These are phyloP conservation scores for Ceyx melanurus DNA, from an alignment of 2,113 vertebrate species.

Conservation along the genomic window DNA sequence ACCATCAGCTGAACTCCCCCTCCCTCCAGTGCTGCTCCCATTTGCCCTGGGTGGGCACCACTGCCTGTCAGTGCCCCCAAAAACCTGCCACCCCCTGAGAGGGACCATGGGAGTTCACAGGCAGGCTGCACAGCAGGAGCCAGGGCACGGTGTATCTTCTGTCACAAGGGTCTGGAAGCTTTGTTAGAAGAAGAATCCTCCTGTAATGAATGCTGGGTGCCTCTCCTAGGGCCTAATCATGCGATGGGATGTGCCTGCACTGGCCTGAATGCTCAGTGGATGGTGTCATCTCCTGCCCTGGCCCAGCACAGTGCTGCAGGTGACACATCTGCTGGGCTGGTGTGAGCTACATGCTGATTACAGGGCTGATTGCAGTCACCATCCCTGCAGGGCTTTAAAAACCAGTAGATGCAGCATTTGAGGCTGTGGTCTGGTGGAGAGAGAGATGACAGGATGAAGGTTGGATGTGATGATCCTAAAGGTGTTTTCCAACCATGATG, in stretches of 20 bases:
- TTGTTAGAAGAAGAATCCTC: neutral
- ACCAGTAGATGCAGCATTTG: too few relatives aligned
- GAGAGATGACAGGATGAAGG: too few relatives aligned
- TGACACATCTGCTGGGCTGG: neutral
- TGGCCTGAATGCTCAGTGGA: slow-evolving; percentile 43
- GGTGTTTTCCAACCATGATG: too few relatives aligned
- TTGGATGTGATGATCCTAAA: too few relatives aligned
- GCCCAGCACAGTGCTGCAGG: neutral
- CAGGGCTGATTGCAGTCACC: too few relatives aligned
- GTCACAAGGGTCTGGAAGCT: neutral
- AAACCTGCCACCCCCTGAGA: neutral
- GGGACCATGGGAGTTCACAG: neutral
- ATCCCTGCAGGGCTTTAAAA: too few relatives aligned
- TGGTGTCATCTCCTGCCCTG: neutral
- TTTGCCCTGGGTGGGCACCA: neutral
- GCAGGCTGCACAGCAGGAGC: neutral
- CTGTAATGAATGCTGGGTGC: neutral
- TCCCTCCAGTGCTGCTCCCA: neutral
- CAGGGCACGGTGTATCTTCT: neutral
- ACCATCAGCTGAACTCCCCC: neutral
- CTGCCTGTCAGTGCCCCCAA: neutral
- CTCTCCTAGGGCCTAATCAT: neutral
- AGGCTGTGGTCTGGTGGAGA: too few relatives aligned
- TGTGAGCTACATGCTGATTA: neutral
- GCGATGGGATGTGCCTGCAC: neutral